A percentile compares a stretch with the other conserved stretches of the same genome.
These are phyloP conservation scores for Lates calcarifer DNA, from an alignment of 2,113 vertebrate genomes.

Conservation along the genomic window DNA sequence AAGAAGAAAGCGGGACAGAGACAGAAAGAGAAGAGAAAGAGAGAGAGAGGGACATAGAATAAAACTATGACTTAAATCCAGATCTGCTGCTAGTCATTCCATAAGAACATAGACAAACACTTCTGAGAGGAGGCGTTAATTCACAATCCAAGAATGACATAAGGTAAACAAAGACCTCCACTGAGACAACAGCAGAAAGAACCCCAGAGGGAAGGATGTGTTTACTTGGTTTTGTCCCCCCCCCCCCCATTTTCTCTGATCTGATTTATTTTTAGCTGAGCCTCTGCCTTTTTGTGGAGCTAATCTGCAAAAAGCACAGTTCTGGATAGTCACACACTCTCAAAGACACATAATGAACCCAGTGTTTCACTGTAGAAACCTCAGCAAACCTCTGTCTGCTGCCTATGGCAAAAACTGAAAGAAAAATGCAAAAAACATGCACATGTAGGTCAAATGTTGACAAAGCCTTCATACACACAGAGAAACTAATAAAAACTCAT, in stretches of 20 bases:
- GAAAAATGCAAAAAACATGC: not conserved
- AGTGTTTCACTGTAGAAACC: slow-evolving; percentile 47
- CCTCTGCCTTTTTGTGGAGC: slow-evolving; percentile 50
- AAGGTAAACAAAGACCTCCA: slow-evolving; percentile 50
- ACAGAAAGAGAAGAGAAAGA: not conserved
- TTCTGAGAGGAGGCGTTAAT: slow-evolving; percentile 28
- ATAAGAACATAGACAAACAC: slow-evolving; percentile 29
- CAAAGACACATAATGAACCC: slow-evolving; percentile 35
- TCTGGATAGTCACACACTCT: slow-evolving; percentile 25
- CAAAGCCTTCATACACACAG: slow-evolving; percentile 22
- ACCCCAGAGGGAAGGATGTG: slow-evolving; percentile 56
- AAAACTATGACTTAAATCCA: slow-evolving; percentile 20
- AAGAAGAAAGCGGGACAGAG: not conserved
- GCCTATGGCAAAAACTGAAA: slow-evolving; percentile 18
- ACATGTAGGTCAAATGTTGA: slow-evolving; percentile 13
- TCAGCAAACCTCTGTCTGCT: slow-evolving; percentile 34
- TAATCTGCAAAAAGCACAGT: slow-evolving; percentile 64
- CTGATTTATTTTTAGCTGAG: slow-evolving; percentile 70
- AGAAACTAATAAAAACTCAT: not conserved
- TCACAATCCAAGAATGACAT: slow-evolving; percentile 45
- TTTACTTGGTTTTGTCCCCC: slow-evolving; percentile 56
- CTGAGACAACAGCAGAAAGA: slow-evolving; percentile 47
- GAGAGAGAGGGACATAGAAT: not conserved
- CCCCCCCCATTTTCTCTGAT: slow-evolving; percentile 33
- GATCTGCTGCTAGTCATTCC: slow-evolving; percentile 7